These are phyloP conservation scores for Heliconius ismenius DNA, from an alignment of 2,888 invertebrate species.

Conservation along the genomic window DNA sequence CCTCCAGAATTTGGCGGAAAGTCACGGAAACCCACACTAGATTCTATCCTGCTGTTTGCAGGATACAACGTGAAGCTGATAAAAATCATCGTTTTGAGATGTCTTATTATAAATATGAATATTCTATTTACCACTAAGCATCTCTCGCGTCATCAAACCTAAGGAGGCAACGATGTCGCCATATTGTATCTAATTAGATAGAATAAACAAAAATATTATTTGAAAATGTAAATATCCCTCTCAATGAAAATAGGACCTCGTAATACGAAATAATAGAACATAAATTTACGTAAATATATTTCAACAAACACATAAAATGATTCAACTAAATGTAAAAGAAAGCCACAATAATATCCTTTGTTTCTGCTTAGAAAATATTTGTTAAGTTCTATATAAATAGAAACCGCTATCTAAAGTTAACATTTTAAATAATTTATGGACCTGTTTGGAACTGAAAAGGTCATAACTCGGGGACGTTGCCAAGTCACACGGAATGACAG, in stretches of 20 bases:
- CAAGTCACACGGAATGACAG: constrained; percentile 36
- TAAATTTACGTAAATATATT: not conserved
- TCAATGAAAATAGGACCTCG: too few species aligned
- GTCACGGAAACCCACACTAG: too few species aligned
- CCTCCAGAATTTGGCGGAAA: too few species aligned
- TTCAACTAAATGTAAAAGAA: constrained; percentile 6
- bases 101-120: too few species aligned
- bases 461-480: constrained; percentile 27
- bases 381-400: constrained; percentile 9
- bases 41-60: too few species aligned
- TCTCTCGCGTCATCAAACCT: not conserved
- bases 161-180: too few species aligned
- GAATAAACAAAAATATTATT: too few species aligned
- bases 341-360: constrained; percentile 11
- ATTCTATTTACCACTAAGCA: too few species aligned
- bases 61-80: too few species aligned
- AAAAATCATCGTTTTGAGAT: too few species aligned
- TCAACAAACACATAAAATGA: not conserved
- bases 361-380: constrained; percentile 16
- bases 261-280: not conserved
- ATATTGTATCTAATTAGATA: not conserved
- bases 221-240: too few species aligned
- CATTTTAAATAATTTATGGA: constrained; percentile 29
- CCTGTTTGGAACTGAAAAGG: constrained; percentile 23
- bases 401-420: constrained; percentile 14